These are phyloP conservation scores for Rhabdomys dilectus DNA, from an alignment of 2,113 vertebrate species.

Conservation along the genomic window DNA sequence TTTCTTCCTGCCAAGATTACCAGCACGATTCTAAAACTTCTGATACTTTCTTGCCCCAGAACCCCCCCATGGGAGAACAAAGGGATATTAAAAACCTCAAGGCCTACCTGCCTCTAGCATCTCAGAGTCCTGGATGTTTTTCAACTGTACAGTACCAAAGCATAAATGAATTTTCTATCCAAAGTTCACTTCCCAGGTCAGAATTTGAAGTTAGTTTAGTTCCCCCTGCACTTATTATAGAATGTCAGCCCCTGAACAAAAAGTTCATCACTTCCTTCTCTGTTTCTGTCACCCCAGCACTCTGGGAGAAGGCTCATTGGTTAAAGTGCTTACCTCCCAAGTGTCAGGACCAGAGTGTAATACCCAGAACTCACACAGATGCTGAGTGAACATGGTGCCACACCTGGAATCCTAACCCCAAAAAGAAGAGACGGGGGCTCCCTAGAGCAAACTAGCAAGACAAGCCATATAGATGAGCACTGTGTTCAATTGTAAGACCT, in stretches of 20 bases:
- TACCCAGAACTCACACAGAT: background rate
- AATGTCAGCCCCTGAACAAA: background rate
- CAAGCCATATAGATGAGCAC: background rate
- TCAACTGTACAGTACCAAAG: background rate
- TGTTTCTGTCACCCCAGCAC: background rate
- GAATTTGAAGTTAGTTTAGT: background rate
- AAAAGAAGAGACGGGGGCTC: background rate
- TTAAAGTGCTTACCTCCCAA: background rate
- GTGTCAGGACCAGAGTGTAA: no score
- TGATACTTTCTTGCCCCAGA: background rate
- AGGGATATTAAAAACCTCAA: background rate
- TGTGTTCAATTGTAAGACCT: background rate
- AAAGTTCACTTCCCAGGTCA: background rate
- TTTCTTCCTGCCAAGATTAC: background rate
- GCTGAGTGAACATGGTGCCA: background rate
- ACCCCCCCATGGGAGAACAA: background rate
- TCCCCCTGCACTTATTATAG: conserved; percentile 32
- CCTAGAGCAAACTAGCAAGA: background rate
- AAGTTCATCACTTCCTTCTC: background rate
- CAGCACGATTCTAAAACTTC: background rate
- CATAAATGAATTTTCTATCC: background rate
- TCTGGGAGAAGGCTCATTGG: background rate
- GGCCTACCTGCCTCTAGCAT: background rate
- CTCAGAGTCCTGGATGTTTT: background rate
- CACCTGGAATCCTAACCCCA: background rate